phyloP scores from a whole-genome alignment of 2,888 invertebrate species.

The Scaptomyza tumidula region DNA sequence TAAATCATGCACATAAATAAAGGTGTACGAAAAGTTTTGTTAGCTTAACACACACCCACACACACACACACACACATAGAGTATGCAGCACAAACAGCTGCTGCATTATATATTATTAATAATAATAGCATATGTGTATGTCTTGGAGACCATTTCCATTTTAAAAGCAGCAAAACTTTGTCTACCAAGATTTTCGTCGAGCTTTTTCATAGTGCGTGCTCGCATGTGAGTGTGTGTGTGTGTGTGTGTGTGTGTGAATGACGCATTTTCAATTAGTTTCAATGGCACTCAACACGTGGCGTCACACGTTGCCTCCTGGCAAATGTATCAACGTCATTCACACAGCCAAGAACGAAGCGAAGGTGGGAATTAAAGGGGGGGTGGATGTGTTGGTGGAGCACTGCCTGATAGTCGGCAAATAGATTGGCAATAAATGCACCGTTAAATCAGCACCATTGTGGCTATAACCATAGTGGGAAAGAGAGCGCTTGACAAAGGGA shows the following conservation, averaged over 20 bases:
- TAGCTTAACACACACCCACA: conserved; percentile 24
- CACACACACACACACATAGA: conserved; percentile 10
- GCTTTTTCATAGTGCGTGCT: conserved; percentile 25
- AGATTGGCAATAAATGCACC: conserved; percentile 74
- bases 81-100: conserved; percentile 57
- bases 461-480: conserved; percentile 20
- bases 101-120: conserved; percentile 74
- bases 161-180: conserved; percentile 68
- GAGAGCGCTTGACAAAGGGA: neutral
- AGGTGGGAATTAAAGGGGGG: neutral
- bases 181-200: conserved; percentile 58
- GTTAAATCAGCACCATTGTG: conserved; percentile 70
- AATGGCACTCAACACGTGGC: conserved; percentile 70
- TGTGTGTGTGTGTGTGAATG: conserved; percentile 31
- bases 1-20: conserved; percentile 77
- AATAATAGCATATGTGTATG: conserved; percentile 40
- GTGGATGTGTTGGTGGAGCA: neutral
- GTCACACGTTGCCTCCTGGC: conserved; percentile 41
- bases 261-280: conserved; percentile 76
- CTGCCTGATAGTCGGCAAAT: conserved; percentile 62
- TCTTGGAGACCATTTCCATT: conserved; percentile 54
- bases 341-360: conserved; percentile 5
- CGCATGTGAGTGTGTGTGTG: too few relatives aligned
- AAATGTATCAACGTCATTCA: conserved; percentile 70
- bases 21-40: conserved; percentile 56